Evolutionary conservation across 2,888 invertebrate genomes (phyloP), one percentile per base, ranked within the genome.

Genomic region (Habroteleia sp.): DNA sequence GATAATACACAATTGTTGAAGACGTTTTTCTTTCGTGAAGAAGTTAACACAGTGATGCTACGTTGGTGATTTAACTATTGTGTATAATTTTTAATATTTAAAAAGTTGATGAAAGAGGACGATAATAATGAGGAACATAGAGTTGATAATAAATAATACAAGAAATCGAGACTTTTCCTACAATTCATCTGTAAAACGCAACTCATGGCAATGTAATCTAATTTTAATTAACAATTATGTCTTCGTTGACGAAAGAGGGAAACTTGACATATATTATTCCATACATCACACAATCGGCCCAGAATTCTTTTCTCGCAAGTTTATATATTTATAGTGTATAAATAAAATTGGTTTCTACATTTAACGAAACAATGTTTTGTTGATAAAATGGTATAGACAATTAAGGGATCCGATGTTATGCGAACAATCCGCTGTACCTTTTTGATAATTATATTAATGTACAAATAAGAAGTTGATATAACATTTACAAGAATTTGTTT

Each of bases 401-500:
- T 3, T 62, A 71, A 71, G 62, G 27, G 54, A 71, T 62, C 62
- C 35, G 62, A 62, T 60, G 69, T 62, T 71, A 39, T 69, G 69
- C 62, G 69, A 69, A 69, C 60, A 60, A 69, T 52, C 69, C 60
- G 60, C 69, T 69, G 69, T 68, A 68, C 33, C 68, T 68, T 68
- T 68, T 68, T 68, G 58, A 68, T 68, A 68, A 68, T 68, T 68
- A 68, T 68, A 68, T 58, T 68, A 68, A 68, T 68, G 68, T 68
- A 68, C 68, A 68, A 68, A 68, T 60, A 68, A 68, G 58, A 68
- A 60, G 58, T 68, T 68, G 68, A 68, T 58, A 68, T 68, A 68
- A 68, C 58, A 68, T 68, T 68, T 50, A 68, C 58, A 58, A 50
- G n/a, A 50, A 42, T 58, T 68, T 58, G 50, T 58, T 68, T 25